Conservation (phyloP, 2,797 vertebrate genomes). For the Cyprinodon diabolis region DNA sequence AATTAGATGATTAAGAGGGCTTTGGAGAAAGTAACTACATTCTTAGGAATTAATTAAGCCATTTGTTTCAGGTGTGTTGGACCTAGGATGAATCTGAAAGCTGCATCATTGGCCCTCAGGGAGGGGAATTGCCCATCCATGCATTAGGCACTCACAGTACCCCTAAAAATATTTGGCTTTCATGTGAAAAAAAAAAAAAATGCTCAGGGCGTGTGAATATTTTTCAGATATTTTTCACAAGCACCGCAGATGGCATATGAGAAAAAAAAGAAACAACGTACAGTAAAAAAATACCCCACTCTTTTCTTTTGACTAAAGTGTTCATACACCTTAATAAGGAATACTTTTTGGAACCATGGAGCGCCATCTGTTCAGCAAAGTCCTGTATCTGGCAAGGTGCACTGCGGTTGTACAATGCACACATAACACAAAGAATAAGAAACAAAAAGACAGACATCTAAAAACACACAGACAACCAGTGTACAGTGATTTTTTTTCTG, state of each 20-base stretch:
- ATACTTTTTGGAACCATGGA: slow-evolving; percentile 2
- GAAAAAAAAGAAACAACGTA: not conserved
- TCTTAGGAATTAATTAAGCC: no score
- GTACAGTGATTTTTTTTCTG: slow-evolving; percentile 8
- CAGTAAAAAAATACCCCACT: not conserved
- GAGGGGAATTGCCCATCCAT: no score
- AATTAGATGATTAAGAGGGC: no score
- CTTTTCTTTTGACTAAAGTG: not conserved
- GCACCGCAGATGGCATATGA: not conserved
- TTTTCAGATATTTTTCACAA: not conserved
- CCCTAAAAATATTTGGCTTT: not conserved
- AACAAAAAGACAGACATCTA: not conserved
- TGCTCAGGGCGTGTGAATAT: not conserved
- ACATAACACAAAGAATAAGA: slow-evolving; percentile 8
- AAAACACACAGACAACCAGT: slow-evolving; percentile 1
- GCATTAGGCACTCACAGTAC: no score
- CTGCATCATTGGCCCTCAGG: no score
- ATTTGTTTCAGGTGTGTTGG: no score
- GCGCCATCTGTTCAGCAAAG: slow-evolving; percentile 1
- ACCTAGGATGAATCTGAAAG: no score
- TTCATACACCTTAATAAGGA: slow-evolving; percentile 3
- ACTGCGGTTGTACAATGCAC: slow-evolving; percentile 3
- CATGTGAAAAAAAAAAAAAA: not conserved
- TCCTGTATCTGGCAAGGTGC: slow-evolving; percentile 14
- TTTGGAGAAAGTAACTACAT: no score